These are phyloP conservation scores for Crotalus viridis DNA, from an alignment of 2,113 vertebrate species.

Conservation along the genomic window DNA sequence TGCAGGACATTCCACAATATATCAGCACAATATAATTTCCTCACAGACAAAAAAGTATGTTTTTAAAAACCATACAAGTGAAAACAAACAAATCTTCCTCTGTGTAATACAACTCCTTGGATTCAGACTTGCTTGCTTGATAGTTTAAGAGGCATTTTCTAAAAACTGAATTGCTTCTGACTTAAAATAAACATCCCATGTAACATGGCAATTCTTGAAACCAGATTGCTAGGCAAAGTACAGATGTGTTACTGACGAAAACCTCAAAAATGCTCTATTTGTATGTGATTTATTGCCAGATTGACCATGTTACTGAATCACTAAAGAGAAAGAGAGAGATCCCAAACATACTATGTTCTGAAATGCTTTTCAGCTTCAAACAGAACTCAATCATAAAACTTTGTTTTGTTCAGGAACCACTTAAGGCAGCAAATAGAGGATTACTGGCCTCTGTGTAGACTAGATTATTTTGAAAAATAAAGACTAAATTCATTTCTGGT, in stretches of 20 bases:
- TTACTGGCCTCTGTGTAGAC: background rate
- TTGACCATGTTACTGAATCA: background rate
- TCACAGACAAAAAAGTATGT: background rate
- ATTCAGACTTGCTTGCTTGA: background rate
- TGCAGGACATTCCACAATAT: background rate
- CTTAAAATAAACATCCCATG: background rate
- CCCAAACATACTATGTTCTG: background rate
- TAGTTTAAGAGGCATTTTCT: background rate
- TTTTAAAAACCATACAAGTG: background rate
- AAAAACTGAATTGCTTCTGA: background rate
- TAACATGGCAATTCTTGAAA: background rate
- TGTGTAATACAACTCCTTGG: background rate
- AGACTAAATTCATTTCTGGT: background rate
- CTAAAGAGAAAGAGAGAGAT: background rate
- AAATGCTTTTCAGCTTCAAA: background rate
- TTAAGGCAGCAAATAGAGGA: background rate
- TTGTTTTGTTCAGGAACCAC: background rate
- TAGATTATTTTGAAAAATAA: background rate
- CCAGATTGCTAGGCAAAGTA: background rate
- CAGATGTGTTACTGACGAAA: no score
- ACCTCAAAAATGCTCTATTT: background rate
- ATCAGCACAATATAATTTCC: background rate
- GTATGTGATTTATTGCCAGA: background rate
- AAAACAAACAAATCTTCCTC: background rate
- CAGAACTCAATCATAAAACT: background rate